Evolutionary conservation across 2,888 invertebrate species (phyloP), one percentile per base, ranked within the genome.

Genomic region (Eledona agricola): DNA sequence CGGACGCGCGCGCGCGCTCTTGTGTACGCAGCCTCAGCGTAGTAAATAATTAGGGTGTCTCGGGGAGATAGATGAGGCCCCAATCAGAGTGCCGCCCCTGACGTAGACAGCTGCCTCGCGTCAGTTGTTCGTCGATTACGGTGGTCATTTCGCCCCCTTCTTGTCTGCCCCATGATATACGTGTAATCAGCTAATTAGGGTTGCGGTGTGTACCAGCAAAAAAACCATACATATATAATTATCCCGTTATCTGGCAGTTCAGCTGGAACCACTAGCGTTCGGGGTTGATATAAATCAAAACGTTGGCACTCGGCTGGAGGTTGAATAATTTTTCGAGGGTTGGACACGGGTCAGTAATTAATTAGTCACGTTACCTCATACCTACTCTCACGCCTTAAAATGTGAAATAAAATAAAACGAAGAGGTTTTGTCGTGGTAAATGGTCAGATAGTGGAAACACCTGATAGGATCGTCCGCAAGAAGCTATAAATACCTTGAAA

Each of bases 401-500:
- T n/a, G n/a, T n/a, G n/a, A n/a, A n/a, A n/a, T n/a, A n/a, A n/a
- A n/a, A n/a, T n/a, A n/a, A n/a, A n/a, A n/a, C n/a, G n/a, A n/a
- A n/a, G n/a, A n/a, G n/a, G n/a, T n/a, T n/a, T n/a, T n/a, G n/a
- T n/a, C n/a, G n/a, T n/a, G n/a, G n/a, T n/a, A n/a, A n/a, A n/a
- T n/a, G n/a, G n/a, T n/a, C n/a, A n/a, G n/a, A n/a, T n/a, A n/a
- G n/a, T n/a, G n/a, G n/a, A n/a, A n/a, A n/a, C n/a, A n/a, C n/a
- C n/a, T n/a, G n/a, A n/a, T n/a, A n/a, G n/a, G n/a, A n/a, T n/a
- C n/a, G n/a, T n/a, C n/a, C n/a, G n/a, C n/a, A n/a, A n/a, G n/a
- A n/a, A n/a, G n/a, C n/a, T n/a, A n/a, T n/a, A 31, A 13, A 37
- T 79, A 98, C 98, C 96, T 91, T 97, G 96, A 81, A 99, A 99